Percentiles rank a stretch among this genome's conserved stretches.
Evolutionary conservation across 1,140 invertebrate species (phyloP).

Genomic region (Dermatophagoides farinae): DNA sequence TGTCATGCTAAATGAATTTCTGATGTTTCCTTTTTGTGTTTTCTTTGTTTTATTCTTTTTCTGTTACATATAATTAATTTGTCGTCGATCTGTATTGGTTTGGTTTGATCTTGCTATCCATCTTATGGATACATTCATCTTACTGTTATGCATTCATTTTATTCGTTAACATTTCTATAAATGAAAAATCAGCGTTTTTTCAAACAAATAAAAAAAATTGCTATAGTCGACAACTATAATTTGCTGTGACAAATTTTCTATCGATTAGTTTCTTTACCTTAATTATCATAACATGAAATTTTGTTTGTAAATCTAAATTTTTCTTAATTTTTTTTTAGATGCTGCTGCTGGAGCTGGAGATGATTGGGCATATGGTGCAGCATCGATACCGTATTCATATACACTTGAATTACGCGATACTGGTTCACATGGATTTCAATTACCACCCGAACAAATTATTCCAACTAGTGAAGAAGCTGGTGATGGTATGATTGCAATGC

Average conservation of each 20-base stretch:
- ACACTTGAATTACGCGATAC: constrained; percentile 28
- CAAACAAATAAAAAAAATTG: too few relatives aligned
- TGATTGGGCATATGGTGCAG: constrained; percentile 20
- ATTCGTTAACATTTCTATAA: too few relatives aligned
- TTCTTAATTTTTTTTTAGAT: constrained; percentile 5
- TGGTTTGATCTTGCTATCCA: too few relatives aligned
- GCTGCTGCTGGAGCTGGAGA: constrained; percentile 18
- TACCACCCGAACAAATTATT: constrained; percentile 37
- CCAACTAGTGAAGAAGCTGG: not conserved
- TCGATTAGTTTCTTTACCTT: not conserved
- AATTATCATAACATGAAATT: not conserved
- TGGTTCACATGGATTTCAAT: constrained; percentile 31
- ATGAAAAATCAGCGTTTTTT: too few relatives aligned
- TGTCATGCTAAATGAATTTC: too few relatives aligned
- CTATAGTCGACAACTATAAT: not conserved
- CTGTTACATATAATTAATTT: too few relatives aligned
- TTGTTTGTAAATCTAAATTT: not conserved
- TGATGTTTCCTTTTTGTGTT: too few relatives aligned
- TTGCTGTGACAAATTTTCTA: not conserved
- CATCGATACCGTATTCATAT: constrained; percentile 26
- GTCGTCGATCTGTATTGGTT: too few relatives aligned
- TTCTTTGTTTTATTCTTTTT: too few relatives aligned
- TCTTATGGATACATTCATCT: too few relatives aligned
- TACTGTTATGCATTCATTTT: too few relatives aligned
- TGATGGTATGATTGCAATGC: not conserved